Evolutionary conservation across 2,888 invertebrate genomes (phyloP).

Genomic region (Drosophila prolongata): DNA sequence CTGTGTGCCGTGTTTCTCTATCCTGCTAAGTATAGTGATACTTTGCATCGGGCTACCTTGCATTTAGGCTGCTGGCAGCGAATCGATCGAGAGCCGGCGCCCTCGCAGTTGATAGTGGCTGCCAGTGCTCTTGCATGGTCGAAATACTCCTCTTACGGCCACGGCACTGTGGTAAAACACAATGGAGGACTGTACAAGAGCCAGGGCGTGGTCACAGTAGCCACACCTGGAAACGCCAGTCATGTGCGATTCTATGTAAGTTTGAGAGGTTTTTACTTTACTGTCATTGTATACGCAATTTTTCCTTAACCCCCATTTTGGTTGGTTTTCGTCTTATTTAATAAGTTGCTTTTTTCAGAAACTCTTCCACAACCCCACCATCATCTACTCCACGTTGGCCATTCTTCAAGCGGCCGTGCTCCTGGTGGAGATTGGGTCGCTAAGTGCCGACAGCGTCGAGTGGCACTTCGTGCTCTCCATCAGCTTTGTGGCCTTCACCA

Average conservation of each 20-base stretch:
- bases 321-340: no score
- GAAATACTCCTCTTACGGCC: constrained; percentile 88
- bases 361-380: constrained; percentile 94
- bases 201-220: constrained; percentile 92
- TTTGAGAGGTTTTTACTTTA: constrained; percentile 54
- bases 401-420: constrained; percentile 90
- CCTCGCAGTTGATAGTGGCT: constrained; percentile 63
- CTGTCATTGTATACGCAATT: not conserved
- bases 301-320: no score
- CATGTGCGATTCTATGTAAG: constrained; percentile 95
- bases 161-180: constrained; percentile 90
- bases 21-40: constrained; percentile 91
- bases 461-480: constrained; percentile 97
- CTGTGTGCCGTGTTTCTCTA: constrained; percentile 90
- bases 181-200: constrained; percentile 91
- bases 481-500: constrained; percentile 93
- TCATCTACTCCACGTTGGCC: constrained; percentile 90
- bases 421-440: constrained; percentile 90
- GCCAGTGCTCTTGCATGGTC: constrained; percentile 85
- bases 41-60: constrained; percentile 94
- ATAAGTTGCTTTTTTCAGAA: constrained; percentile 86
- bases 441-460: constrained; percentile 91
- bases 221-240: constrained; percentile 92
- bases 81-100: constrained; percentile 69
- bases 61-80: constrained; percentile 90